phyloP scores from a whole-genome alignment of 2,797 vertebrate species.

The Enteromius trimaculatus region DNA sequence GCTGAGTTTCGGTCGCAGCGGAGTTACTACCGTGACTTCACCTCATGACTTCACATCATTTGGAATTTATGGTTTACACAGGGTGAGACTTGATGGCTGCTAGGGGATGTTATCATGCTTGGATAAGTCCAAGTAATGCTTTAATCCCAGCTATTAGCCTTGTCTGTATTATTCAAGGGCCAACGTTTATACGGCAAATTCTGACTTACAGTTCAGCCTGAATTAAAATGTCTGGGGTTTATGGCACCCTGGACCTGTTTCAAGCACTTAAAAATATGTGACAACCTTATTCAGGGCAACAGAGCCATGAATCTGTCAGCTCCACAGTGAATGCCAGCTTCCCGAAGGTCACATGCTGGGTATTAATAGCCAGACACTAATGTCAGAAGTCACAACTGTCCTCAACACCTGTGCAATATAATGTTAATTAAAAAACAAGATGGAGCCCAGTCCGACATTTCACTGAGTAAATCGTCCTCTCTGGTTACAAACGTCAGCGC shows the following conservation, averaged over 20 bases:
- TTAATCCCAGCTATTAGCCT: conserved; percentile 64
- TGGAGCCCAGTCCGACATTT: conserved; percentile 43
- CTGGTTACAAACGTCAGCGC: conserved; percentile 44
- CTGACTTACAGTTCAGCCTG: conserved; percentile 67
- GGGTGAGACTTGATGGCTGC: conserved; percentile 50
- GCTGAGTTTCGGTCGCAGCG: conserved; percentile 2
- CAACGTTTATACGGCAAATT: conserved; percentile 70
- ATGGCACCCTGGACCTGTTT: conserved; percentile 68
- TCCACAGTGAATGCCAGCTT: conserved; percentile 57
- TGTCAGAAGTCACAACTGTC: conserved; percentile 65
- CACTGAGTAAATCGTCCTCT: conserved; percentile 52
- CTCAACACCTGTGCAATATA: conserved; percentile 64
- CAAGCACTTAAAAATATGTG: conserved; percentile 67
- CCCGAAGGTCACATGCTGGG: conserved; percentile 66
- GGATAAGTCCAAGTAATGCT: conserved; percentile 61
- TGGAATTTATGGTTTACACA: conserved; percentile 54
- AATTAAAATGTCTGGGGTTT: conserved; percentile 70
- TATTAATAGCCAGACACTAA: conserved; percentile 64
- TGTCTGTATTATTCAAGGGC: conserved; percentile 67
- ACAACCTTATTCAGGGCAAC: conserved; percentile 71
- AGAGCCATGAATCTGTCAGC: conserved; percentile 70
- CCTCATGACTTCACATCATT: conserved; percentile 53
- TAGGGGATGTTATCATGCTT: conserved; percentile 55
- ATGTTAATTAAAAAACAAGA: conserved; percentile 65
- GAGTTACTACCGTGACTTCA: conserved; percentile 40